Evolutionary conservation across 2,797 vertebrate species (phyloP).

Genomic region (Caiman crocodilus): DNA sequence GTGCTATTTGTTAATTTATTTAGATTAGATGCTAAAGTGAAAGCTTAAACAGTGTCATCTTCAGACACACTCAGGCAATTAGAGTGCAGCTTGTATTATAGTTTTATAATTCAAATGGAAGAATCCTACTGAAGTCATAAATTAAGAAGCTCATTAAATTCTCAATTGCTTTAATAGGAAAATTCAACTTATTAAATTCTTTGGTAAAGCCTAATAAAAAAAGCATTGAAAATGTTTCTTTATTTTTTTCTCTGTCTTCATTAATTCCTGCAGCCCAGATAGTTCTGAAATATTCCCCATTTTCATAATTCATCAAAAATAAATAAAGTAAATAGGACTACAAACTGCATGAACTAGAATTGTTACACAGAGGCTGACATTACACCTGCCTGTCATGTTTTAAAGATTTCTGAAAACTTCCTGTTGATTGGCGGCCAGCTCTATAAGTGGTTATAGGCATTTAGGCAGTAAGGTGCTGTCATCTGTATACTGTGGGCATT

Average conservation of each 20-base stretch:
- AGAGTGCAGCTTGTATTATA: slow-evolving; percentile 70
- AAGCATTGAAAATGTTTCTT: background rate
- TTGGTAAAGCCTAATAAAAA: slow-evolving; percentile 37
- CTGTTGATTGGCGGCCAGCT: background rate
- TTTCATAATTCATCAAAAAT: background rate
- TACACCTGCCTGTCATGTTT: background rate
- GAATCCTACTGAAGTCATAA: slow-evolving; percentile 65
- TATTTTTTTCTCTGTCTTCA: background rate
- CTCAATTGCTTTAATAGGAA: slow-evolving; percentile 74
- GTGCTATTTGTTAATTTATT: slow-evolving; percentile 70
- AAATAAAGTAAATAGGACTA: background rate
- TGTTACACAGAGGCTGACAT: background rate
- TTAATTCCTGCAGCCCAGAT: background rate
- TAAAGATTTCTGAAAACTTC: background rate
- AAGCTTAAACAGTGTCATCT: slow-evolving; percentile 74
- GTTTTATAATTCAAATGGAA: slow-evolving; percentile 72
- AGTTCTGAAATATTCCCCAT: background rate
- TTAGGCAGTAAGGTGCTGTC: background rate
- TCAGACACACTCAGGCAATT: slow-evolving; percentile 74
- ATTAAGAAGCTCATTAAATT: slow-evolving; percentile 79
- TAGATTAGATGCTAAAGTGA: slow-evolving; percentile 76
- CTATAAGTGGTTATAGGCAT: background rate
- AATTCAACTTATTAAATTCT: slow-evolving; percentile 62
- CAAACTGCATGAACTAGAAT: background rate
- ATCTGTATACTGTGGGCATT: background rate